Base-by-base conservation (phyloP, 2,113 vertebrate species). In the Rhizomys pruinosus region DNA sequence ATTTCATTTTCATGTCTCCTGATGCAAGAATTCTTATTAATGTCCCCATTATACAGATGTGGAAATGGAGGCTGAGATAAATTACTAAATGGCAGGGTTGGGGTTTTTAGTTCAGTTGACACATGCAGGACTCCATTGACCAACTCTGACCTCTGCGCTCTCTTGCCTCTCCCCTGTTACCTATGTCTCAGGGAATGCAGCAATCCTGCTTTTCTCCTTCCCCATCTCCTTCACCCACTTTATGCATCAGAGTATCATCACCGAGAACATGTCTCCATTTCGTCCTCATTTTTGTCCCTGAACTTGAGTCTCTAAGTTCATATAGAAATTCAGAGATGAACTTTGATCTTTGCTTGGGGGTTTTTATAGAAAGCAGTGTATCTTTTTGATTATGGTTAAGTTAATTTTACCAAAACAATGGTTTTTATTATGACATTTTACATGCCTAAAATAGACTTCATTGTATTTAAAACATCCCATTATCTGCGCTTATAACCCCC, bases 11-110 rank as follows among this genome's bases (percentile, higher is more conserved):
- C 61, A 86, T 29, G 76, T 34, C 44, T 89, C 37, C 16, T 74
- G 27, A 87, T 59, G 8, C 39, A 55, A 11, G 32, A 92, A 68
- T 89, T 91, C 68, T 89, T 78, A 42, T 64, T 78, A 61, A 57
- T 63, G 63, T 64, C 27, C 10, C 23, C 34, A 72, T 72, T 71
- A 92, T 80, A 80, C 7, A 90, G 29, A 44, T n/a, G 20, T 90
- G 27, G 13, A 95, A 89, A 77, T 68, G 61, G 34, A 93, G 19
- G 16, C 55, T 11, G 61, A 82, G 61, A 87, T 84, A 89, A 91
- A 80, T 47, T n/a, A 66, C 59, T n/a, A 77, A 81, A 87, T 90
- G 44, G 10, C 57, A 89, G n/a, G 55, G 32, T 34, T 85, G 10
- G 68, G 7, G 80, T 25, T 87, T 84, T 91, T 87, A 92, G 64